These are phyloP conservation scores for Sialis fuliginosa DNA, from an alignment of 2,888 invertebrate species.

Conservation along the genomic window DNA sequence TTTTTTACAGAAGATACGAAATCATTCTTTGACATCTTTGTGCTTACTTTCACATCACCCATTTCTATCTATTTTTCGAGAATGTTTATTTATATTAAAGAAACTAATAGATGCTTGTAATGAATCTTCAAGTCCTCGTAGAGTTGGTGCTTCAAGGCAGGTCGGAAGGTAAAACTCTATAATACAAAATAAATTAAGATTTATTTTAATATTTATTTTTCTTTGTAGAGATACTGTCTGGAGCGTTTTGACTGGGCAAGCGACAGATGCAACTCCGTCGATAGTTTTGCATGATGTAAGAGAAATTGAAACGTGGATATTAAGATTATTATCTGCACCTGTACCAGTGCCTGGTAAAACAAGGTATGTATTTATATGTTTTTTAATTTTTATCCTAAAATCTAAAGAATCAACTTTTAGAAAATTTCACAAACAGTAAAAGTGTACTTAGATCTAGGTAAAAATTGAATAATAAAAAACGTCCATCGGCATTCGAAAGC, in stretches of 20 bases:
- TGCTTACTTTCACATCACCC: constrained; percentile 98
- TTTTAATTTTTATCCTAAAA: no score
- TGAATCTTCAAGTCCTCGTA: constrained; percentile 75
- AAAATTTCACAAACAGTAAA: no score
- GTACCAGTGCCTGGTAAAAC: constrained; percentile 98
- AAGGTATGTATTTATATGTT: constrained; percentile 37
- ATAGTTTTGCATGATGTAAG: constrained; percentile 89
- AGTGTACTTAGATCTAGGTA: no score
- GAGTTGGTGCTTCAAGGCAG: constrained; percentile 78
- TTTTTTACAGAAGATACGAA: constrained; percentile 53
- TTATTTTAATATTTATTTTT: constrained; percentile 2
- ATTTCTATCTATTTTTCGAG: constrained; percentile 95
- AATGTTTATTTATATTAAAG: constrained; percentile 90
- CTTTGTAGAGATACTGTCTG: constrained; percentile 78
- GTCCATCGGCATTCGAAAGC: not conserved
- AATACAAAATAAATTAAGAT: constrained; percentile 5
- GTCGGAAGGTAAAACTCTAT: constrained; percentile 46
- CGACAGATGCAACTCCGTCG: constrained; percentile 62
- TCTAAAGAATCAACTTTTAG: no score
- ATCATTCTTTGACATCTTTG: constrained; percentile 89
- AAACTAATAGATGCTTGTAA: constrained; percentile 96
- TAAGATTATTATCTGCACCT: constrained; percentile 87
- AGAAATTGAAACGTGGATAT: constrained; percentile 98
- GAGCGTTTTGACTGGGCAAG: constrained; percentile 80
- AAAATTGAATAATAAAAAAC: no score